Base-by-base conservation (phyloP, 1,140 invertebrate species). In the Cotesia vestalis region DNA sequence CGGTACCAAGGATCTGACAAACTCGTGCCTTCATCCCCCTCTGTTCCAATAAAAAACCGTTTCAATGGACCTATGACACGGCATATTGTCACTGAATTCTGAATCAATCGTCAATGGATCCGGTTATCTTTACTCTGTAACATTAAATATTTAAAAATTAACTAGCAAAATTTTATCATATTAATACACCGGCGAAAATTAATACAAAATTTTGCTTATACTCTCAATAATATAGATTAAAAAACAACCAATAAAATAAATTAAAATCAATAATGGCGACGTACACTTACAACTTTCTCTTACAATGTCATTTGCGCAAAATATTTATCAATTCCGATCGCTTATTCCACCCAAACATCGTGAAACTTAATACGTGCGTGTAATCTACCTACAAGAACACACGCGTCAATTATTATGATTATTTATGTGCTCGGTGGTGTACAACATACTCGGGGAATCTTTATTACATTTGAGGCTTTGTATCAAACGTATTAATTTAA, bases 361-460 rank as follows among this genome's bases (percentile, higher is more conserved):
- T 75, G 75, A 72, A 73, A 70, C 64, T 73, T 67, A 69, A 51
- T 63, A 51, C 60, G 62, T 71, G 51, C 53, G 52, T 59, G 40
- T 66, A 62, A 73, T 63, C 17, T 68, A 69, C 46, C 35, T 66
- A 70, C 60, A 61, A 72, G 6, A 27, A 46, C 40, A 46, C 70
- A 70, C 20, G 57, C 71, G 80, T 73, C 82, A 84, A 86, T 85
- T 86, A 86, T 78, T 76, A 77, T 80, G 82, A 84, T 86, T 85
- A 86, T 86, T 86, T 84, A 86, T 84, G 81, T 17, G 53, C 77
- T 77, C 77, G 78, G 83, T 80, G 79, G 79, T 79, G 57, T 59
- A 59, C 57, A 11, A 9, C 46, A n/a, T 59, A 20, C 17, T 55
- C 36, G 36, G 0, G 27, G 51, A 34, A 46, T 64, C 27, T 63